Conservation (phyloP, 64 coral and sea anemone genomes). For the Orbicella faveolata region DNA sequence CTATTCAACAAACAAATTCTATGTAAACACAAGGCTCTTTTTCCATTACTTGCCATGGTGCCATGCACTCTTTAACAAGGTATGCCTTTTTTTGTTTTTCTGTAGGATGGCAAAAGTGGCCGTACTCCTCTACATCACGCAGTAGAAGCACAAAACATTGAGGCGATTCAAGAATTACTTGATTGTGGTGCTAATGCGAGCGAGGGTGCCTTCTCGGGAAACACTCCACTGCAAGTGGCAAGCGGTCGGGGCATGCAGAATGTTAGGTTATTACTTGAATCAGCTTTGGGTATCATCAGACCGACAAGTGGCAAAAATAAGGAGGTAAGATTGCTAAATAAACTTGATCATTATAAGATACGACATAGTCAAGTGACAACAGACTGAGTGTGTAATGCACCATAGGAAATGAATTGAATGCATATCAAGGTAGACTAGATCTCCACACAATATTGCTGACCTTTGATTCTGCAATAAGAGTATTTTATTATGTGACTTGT, state of each 20-base stretch:
- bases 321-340: not conserved
- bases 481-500: too few relatives aligned
- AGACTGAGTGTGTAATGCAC: too few relatives aligned
- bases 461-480: too few relatives aligned
- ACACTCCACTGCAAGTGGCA: conserved; percentile 82
- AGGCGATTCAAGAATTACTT: conserved; percentile 54
- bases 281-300: not conserved
- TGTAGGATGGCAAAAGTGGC: conserved; percentile 96
- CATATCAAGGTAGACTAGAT: too few relatives aligned
- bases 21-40: too few relatives aligned
- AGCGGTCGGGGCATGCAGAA: conserved; percentile 60
- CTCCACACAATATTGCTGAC: too few relatives aligned
- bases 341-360: not conserved
- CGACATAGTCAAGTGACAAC: not conserved
- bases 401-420: too few relatives aligned
- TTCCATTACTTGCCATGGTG: not conserved
- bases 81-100: not conserved
- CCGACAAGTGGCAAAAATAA: not conserved
- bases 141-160: conserved; percentile 65
- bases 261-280: conserved; percentile 43
- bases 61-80: not conserved
- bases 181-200: conserved; percentile 61
- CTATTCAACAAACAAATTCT: too few relatives aligned
- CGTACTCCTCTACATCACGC: conserved; percentile 92
- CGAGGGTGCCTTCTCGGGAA: conserved; percentile 70